Evolutionary conservation across 2,888 invertebrate species (phyloP).

Genomic region (Mechanitis mazaeus): DNA sequence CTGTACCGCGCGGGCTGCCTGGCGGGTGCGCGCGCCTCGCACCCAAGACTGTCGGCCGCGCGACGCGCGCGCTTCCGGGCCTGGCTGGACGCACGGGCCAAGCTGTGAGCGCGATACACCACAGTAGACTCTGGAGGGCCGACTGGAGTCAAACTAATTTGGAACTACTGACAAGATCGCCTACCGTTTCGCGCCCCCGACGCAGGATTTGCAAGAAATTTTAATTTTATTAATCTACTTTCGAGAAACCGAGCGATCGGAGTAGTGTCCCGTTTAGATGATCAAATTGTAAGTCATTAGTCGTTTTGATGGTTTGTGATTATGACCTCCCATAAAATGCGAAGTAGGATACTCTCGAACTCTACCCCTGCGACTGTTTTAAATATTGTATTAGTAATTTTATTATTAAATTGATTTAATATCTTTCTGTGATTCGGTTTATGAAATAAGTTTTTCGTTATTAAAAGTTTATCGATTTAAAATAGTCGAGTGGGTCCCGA

Average conservation of each 20-base stretch:
- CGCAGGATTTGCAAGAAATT: too few relatives aligned
- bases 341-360: background rate
- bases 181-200: too few relatives aligned
- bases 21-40: constrained; percentile 46
- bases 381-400: background rate
- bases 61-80: constrained; percentile 46
- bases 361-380: background rate
- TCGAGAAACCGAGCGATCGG: too few relatives aligned
- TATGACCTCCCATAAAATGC: background rate
- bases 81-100: constrained; percentile 39
- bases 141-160: background rate
- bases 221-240: too few relatives aligned
- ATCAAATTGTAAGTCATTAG: too few relatives aligned
- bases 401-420: constrained; percentile 1
- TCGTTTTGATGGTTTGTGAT: too few relatives aligned
- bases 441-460: background rate
- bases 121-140: background rate
- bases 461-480: background rate
- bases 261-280: too few relatives aligned
- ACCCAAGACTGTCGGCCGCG: constrained; percentile 42
- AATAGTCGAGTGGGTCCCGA: background rate
- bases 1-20: constrained; percentile 58
- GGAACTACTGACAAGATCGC: too few relatives aligned
- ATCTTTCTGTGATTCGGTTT: constrained; percentile 2
- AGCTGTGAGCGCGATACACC: background rate